These are phyloP conservation scores for Tachysurus vachellii DNA, from an alignment of 2,113 vertebrate genomes.

Conservation along the genomic window DNA sequence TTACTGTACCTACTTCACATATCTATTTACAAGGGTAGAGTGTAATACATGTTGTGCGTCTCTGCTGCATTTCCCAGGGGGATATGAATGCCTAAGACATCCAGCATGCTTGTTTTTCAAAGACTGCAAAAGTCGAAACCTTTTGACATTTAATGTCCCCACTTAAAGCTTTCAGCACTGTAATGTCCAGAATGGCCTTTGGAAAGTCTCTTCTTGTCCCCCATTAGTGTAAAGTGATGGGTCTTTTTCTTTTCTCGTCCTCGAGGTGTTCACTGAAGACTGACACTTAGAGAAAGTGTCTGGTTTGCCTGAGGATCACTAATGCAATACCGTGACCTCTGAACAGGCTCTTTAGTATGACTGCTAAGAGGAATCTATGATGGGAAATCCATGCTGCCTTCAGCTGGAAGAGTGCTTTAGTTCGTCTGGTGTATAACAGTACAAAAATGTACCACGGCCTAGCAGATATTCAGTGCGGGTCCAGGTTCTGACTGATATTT, in stretches of 20 bases:
- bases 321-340: constrained; percentile 57
- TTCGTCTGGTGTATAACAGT: constrained; percentile 20
- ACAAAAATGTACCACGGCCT: background rate
- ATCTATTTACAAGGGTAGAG: background rate
- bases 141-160: constrained; percentile 15
- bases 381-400: constrained; percentile 68
- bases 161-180: background rate
- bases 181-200: constrained; percentile 26
- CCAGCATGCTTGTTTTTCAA: background rate
- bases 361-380: constrained; percentile 54
- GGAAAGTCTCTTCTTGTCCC: background rate
- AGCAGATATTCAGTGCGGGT: background rate
- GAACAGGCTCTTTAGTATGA: constrained; percentile 58
- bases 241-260: constrained; percentile 23
- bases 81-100: background rate
- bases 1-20: background rate
- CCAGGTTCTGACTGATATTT: background rate
- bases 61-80: background rate
- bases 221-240: constrained; percentile 51
- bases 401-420: constrained; percentile 3
- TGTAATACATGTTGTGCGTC: no score
- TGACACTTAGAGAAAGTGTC: constrained; percentile 47
- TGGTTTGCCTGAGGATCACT: constrained; percentile 52
- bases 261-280: constrained; percentile 30
- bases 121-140: background rate